phyloP scores from a whole-genome alignment of 2,797 vertebrate species.

The Rhincodon typus region DNA sequence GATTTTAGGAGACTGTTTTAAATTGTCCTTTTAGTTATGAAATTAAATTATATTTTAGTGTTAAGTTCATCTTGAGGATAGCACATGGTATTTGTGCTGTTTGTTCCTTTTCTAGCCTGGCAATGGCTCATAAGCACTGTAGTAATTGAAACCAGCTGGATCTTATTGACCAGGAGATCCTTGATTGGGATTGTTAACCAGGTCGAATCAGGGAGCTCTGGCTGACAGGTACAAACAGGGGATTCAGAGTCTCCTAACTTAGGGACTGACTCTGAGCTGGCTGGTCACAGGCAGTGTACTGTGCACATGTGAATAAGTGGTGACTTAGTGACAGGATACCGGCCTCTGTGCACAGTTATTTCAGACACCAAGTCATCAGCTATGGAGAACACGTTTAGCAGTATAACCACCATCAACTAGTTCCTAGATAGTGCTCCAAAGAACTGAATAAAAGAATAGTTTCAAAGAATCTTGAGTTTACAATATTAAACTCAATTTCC shows the following conservation, averaged over 20 bases:
- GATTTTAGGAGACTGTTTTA: background rate
- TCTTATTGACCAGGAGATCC: too few relatives aligned
- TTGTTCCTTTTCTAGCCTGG: background rate
- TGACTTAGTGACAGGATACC: too few relatives aligned
- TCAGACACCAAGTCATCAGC: background rate
- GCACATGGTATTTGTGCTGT: background rate
- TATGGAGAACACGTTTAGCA: background rate
- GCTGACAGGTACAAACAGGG: too few relatives aligned
- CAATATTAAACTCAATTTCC: background rate
- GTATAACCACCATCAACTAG: background rate
- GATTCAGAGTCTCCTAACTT: too few relatives aligned
- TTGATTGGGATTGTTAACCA: too few relatives aligned
- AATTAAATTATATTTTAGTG: background rate
- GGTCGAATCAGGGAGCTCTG: too few relatives aligned
- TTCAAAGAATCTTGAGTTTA: background rate
- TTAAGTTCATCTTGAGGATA: background rate
- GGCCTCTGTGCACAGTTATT: too few relatives aligned
- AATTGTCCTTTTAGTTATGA: background rate
- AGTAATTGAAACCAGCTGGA: too few relatives aligned
- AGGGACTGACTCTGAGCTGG: too few relatives aligned
- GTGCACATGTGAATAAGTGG: too few relatives aligned
- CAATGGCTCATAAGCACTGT: background rate
- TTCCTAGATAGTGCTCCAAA: background rate
- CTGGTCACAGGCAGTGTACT: too few relatives aligned
- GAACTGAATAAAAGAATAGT: background rate